phyloP scores from a whole-genome alignment of 2,113 vertebrate species.

The Lasiurus borealis region DNA sequence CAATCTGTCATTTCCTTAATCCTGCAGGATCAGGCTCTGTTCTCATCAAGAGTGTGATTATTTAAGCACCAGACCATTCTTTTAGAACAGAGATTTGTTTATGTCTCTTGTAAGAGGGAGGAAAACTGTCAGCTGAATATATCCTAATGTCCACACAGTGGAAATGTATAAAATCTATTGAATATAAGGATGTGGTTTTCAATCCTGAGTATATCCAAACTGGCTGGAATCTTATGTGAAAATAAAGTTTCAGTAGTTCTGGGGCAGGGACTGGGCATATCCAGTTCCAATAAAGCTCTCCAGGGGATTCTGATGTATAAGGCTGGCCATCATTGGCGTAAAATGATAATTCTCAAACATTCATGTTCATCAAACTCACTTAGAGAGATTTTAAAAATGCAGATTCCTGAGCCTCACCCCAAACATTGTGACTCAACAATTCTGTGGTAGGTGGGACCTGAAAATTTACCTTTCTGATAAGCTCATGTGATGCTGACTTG shows the following conservation, averaged over 20 bases:
- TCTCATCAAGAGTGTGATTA: slow-evolving; percentile 29
- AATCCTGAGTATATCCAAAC: not conserved
- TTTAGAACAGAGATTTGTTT: slow-evolving; percentile 37
- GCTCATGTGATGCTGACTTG: not conserved
- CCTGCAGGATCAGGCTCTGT: not conserved
- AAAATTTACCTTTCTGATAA: not conserved
- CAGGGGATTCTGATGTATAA: not conserved
- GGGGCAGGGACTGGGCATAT: not conserved
- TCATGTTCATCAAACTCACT: not conserved
- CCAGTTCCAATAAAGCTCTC: not conserved
- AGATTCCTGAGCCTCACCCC: not conserved
- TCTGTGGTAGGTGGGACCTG: not conserved
- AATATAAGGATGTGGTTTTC: not conserved
- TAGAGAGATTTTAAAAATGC: not conserved
- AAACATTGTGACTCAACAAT: not conserved
- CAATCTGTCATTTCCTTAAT: slow-evolving; percentile 31
- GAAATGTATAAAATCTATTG: not conserved
- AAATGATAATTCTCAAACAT: not conserved
- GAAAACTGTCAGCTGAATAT: slow-evolving; percentile 22
- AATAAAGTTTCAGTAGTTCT: not conserved
- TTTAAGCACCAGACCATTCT: not conserved
- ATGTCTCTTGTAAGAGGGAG: not conserved
- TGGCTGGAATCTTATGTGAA: not conserved
- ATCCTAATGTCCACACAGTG: not conserved
- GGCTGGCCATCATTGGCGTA: not conserved